Base-by-base conservation (phyloP, 35 echinoderm and acorn worm species). In the Apostichopus parvimensis region DNA sequence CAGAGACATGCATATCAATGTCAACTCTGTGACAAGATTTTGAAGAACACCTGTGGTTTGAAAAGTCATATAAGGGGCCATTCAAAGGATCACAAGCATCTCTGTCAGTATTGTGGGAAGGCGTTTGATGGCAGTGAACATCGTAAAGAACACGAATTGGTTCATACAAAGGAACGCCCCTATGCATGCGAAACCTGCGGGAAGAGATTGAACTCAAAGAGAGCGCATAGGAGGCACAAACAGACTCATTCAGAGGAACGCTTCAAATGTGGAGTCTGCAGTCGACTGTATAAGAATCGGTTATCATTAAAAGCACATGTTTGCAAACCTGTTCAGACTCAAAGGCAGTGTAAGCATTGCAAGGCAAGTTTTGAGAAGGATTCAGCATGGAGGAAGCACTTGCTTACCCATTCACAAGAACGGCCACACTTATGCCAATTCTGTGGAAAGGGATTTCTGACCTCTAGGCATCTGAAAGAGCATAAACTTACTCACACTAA, bases 21-120 rank as follows among this genome's bases (percentile, higher is more conserved):
- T 57, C 26, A 59, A 59, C 24, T 58, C 58, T 84, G 81, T 18
- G 58, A 6, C 4, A 84, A 84, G 9, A 17, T 59, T 9, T 84
- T 84, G 8, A 7, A n/a, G 20, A 11, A 14, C 5, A 21, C 7
- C 81, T 21, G 56, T 21, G 55, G 56, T 21, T 6, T 84, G 5
- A 84, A 23, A 55, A 58, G 54, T 10, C 81, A 84, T 59, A 20
- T 58, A 17, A 22, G 55, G 5, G 9, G 12, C 56, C 55, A 84
- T 60, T 13, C 78, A 45, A 84, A 25, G 53, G 28, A 75, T 18
- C 71, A 75, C 5, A 14, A 75, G 21, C 52, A 6, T 9, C 52
- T 54, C 58, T 84, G 81, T 20, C 53, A 53, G 20, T 18, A 84
- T 84, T 84, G 81, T 59, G 54, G 81, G 57, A 84, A 58, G 55